Percentiles rank a stretch among this genome's conserved stretches.
Evolutionary conservation across 2,888 invertebrate species (phyloP).

Genomic region (Apotomis betuletana): DNA sequence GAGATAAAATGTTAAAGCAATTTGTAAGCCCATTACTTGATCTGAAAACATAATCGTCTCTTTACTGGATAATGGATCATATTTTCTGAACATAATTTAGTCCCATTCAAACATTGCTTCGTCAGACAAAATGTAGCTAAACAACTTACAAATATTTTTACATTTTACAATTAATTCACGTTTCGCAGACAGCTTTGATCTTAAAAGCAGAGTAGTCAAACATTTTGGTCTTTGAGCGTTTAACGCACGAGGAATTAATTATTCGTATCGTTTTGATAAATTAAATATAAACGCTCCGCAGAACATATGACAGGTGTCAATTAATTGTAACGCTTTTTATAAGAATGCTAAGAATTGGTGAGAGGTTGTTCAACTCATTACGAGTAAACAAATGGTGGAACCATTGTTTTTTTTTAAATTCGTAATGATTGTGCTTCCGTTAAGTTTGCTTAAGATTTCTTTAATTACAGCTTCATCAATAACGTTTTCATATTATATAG

Average conservation of each 20-base stretch:
- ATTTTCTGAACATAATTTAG: constrained; percentile 20
- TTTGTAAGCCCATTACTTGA: constrained; percentile 13
- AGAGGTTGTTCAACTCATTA: constrained; percentile 28
- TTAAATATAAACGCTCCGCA: constrained; percentile 17
- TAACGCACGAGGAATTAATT: constrained; percentile 23
- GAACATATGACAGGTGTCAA: constrained; percentile 34
- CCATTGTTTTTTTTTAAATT: neutral
- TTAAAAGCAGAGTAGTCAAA: constrained; percentile 29
- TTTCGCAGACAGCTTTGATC: constrained; percentile 32
- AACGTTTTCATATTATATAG: no score
- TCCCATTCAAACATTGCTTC: constrained; percentile 8
- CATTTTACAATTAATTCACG: constrained; percentile 29
- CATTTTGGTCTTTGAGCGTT: constrained; percentile 28
- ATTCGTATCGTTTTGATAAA: constrained; percentile 29
- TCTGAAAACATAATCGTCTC: constrained; percentile 25
- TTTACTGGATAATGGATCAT: constrained; percentile 15
- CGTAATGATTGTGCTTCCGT: neutral
- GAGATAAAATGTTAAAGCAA: constrained; percentile 13
- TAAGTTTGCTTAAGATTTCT: neutral
- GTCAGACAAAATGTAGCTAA: constrained; percentile 23
- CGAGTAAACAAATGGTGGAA: constrained; percentile 8
- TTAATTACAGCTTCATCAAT: no score
- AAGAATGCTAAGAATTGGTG: constrained; percentile 14
- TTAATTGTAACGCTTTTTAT: constrained; percentile 27
- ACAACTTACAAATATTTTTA: constrained; percentile 25